Base-by-base conservation (phyloP, 1,140 invertebrate genomes). In the Atta colombica region DNA sequence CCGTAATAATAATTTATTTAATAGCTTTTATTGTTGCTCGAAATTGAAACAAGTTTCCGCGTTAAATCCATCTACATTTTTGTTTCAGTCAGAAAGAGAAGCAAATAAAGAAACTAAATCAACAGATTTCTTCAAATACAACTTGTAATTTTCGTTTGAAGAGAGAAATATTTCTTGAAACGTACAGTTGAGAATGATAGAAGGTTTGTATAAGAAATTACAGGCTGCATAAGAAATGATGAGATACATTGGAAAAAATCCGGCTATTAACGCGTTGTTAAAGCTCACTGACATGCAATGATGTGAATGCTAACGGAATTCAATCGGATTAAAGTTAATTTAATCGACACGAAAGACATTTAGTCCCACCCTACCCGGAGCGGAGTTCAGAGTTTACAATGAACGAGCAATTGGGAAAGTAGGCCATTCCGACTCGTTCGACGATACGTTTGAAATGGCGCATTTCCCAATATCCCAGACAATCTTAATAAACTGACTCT, bases 361-460 rank as follows among this genome's bases (percentile, higher is more conserved):
- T 66, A 49, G 61, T 49, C 49, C 28, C 25, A 68, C 39, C 21
- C 51, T 65, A 55, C 28, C 53, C 77, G 66, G 31, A 61, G 77
- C 53, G 21, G 77, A 55, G 55, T 55, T 53, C 21, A 51, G n/a
- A 61, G 80, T 72, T 69, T 63, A 71, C 86, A 90, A 90, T 80
- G 89, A 88, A 71, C 16, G 87, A 71, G 61, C 86, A 86, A 90
- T 91, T 86, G 85, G 49, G 68, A 88, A 91, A 91, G 89, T 90
- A 60, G 89, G 89, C 68, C 89, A 55, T 77, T 80, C 65, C 63
- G 71, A 39, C 45, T 72, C 69, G 25, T 82, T 88, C 80, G 61
- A 71, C 71, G 66, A 35, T 61, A 78, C 61, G 77, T 89, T 90
- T 25, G 60, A 84, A 58, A 84, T 7, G 12, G 66, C 21, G 12